Conservation (phyloP, 2,888 invertebrate species). For the Chalcosyrphus nemorum region DNA sequence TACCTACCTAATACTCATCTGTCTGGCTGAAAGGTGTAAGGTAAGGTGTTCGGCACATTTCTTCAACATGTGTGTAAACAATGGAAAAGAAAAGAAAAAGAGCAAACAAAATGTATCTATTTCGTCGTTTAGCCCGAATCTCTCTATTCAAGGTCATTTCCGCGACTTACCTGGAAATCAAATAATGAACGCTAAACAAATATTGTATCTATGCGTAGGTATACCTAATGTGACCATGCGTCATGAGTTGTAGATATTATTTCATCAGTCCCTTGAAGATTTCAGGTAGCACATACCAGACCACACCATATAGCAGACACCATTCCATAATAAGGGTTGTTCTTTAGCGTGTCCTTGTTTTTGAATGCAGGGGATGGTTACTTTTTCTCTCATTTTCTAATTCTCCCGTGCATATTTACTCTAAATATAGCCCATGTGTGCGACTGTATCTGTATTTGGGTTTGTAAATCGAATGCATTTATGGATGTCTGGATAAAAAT, state of each 20-base stretch:
- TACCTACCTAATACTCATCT: background rate
- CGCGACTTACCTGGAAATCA: background rate
- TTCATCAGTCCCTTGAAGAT: slow-evolving; percentile 10
- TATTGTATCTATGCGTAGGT: background rate
- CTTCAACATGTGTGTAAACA: background rate
- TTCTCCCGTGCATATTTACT: slow-evolving; percentile 29
- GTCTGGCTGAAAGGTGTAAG: background rate
- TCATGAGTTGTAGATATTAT: slow-evolving; percentile 5
- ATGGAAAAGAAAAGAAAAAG: background rate
- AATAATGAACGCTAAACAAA: background rate
- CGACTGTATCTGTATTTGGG: slow-evolving; percentile 44
- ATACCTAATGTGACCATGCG: background rate
- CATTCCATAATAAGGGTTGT: slow-evolving; percentile 32
- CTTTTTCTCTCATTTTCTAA: slow-evolving; percentile 2
- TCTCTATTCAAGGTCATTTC: slow-evolving; percentile 50
- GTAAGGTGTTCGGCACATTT: background rate
- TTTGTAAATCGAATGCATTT: background rate
- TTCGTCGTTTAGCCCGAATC: background rate
- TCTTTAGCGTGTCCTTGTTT: slow-evolving; percentile 18
- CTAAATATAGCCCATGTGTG: slow-evolving; percentile 44
- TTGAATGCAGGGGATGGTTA: slow-evolving; percentile 40
- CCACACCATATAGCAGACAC: background rate
- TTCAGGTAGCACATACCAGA: background rate
- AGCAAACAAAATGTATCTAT: background rate
- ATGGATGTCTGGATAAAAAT: slow-evolving; percentile 22